Percentiles rank a stretch among this genome's conserved stretches.
Conservation (phyloP, 1,140 invertebrate species). For the Camponotus pennsylvanicus region DNA sequence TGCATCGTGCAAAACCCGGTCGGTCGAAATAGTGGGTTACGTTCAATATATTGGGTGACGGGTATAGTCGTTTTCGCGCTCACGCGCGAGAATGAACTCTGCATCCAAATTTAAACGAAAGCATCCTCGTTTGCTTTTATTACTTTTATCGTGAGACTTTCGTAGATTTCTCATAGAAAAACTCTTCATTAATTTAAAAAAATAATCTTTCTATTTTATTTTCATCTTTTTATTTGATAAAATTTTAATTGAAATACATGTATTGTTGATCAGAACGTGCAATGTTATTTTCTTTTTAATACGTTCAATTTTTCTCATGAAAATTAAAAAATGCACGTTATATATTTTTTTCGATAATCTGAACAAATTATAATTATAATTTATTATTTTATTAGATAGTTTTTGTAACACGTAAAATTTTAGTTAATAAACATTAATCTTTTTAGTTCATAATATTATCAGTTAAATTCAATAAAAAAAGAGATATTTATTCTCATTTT, state of each 20-base stretch:
- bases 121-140: neutral
- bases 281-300: neutral
- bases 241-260: neutral
- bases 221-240: neutral
- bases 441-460: neutral
- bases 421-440: neutral
- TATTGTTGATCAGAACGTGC: neutral
- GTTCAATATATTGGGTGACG: neutral
- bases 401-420: neutral
- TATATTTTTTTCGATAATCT: too few relatives aligned
- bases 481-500: neutral
- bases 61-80: slow-evolving; percentile 9
- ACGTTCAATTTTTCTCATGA: neutral
- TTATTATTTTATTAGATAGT: too few relatives aligned
- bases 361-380: too few relatives aligned
- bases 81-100: slow-evolving; percentile 12
- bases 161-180: neutral
- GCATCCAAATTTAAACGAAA: slow-evolving; percentile 21
- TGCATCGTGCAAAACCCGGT: slow-evolving; percentile 28
- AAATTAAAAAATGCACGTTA: too few relatives aligned
- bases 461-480: slow-evolving; percentile 15
- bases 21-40: slow-evolving; percentile 35
- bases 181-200: neutral
- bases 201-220: neutral
- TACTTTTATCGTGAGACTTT: slow-evolving; percentile 2